Evolutionary conservation across 2,888 invertebrate genomes (phyloP), one percentile per base, ranked within the genome.

Genomic region (Tuberolachnus salignus): DNA sequence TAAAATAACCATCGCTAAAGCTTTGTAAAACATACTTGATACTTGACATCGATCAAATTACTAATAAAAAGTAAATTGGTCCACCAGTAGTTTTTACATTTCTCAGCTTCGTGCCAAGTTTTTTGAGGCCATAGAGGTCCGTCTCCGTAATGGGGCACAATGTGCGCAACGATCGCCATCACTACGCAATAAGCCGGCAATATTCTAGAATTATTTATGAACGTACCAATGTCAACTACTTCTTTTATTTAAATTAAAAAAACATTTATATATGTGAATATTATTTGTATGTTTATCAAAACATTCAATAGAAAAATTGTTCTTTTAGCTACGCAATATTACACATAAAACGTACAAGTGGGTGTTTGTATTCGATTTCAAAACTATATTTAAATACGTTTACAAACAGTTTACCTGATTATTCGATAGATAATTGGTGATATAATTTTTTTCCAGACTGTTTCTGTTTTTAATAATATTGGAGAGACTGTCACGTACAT

Each of bases 81-180:
- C 83, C 83, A 83, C 82, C 83, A 83, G 75, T 82, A 81, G 11
- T 74, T 57, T 63, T 81, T 53, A 80, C 84, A 84, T 57, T 81
- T 80, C n/a, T 82, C 71, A 1, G 82, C 80, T 63, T 83, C 81
- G 6, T 49, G 53, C 16, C 78, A 80, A 42, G 82, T 81, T 19
- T 80, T 73, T 10, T 69, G 19, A 46, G 80, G 57, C 83, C 83
- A 83, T 2, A 82, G 19, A 0, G 83, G 83, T 1, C 83, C 83
- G 19, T 81, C 78, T 11, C 82, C 83, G 6, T 66, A 67, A 16
- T 80, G 69, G 3, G 81, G 81, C 8, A 81, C 2, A 16, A 81
- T 69, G 49, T 73, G 42, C 11, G 74, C 69, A 3, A 63, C 51
- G 19, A 80, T 55, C 14, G 57, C 55, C n/a, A 74, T 61, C 19